Evolutionary conservation across 2,113 vertebrate species (phyloP), one percentile per base, ranked within the genome.

Genomic region (Psilopsiagon aurifrons): DNA sequence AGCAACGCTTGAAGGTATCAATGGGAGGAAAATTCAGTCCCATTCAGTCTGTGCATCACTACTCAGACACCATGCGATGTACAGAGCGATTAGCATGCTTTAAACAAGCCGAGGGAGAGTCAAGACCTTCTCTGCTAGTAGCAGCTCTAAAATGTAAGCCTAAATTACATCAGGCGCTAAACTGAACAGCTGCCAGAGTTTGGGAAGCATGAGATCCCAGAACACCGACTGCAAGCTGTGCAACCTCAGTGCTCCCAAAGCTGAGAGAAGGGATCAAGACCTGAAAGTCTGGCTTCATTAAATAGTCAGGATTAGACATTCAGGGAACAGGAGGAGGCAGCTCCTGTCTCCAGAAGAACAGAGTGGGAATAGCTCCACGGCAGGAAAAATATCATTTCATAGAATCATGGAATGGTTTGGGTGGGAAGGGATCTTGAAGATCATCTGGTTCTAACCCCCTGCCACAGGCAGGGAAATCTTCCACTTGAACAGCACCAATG

Each of bases 191-290:
- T 52, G 60, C 27, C 59, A 60, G 35, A 24, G 35, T 55, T 73
- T 1, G 2, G 29, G 10, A 70, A 35, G n/a, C 44, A 59, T 5
- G 43, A 68, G 66, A 62, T 51, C 28, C 63, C 2, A 0, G 28
- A 75, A 55, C 35, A 43, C 2, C 1, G 2, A 10, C 39, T 62
- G 51, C 37, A 83, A 79, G 62, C 27, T 17, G 60, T 24, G 67
- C 43, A 71, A n/a, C 57, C 49, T 27, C 28, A 5, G 51, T 0
- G 1, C 31, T 31, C 0, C 0, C 1, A 0, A 59, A 57, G 57
- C 67, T 24, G 29, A 37, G 54, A 67, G 68, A 60, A 70, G 28
- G 28, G 24, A 86, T 41, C 27, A 31, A n/a, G 44, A 69, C n/a
- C 86, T 57, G 5, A 5, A 79, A 66, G 62, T 15, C 57, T 64